phyloP scores from a whole-genome alignment of 2,797 vertebrate genomes.

The Galaxias olidus region DNA sequence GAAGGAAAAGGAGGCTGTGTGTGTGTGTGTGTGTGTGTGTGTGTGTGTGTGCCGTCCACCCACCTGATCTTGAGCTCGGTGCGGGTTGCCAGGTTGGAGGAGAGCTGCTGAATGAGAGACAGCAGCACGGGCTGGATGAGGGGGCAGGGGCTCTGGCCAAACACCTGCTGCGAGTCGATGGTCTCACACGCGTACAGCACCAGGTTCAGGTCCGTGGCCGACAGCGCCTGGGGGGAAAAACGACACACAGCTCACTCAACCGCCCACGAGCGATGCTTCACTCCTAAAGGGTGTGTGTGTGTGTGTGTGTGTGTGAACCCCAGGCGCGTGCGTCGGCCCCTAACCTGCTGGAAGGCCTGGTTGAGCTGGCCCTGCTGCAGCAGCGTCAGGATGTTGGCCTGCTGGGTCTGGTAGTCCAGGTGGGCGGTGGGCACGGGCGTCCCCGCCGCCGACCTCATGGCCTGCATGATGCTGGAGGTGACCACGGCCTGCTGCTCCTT shows the following conservation, averaged over 20 bases:
- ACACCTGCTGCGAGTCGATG: slow-evolving; percentile 94
- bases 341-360: slow-evolving; percentile 98
- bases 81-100: slow-evolving; percentile 91
- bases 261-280: no score
- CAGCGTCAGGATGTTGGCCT: slow-evolving; percentile 91
- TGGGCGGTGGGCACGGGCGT: slow-evolving; percentile 92
- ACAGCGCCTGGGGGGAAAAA: slow-evolving; percentile 78
- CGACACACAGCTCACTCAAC: no score
- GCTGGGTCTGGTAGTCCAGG: slow-evolving; percentile 94
- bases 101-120: slow-evolving; percentile 97
- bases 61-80: slow-evolving; percentile 97
- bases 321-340: slow-evolving; percentile 18
- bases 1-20: neutral
- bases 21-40: slow-evolving; percentile 2
- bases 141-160: slow-evolving; percentile 90
- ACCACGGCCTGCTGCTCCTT: slow-evolving; percentile 96
- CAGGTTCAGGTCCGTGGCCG: slow-evolving; percentile 94
- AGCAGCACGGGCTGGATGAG: slow-evolving; percentile 96
- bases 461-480: slow-evolving; percentile 97
- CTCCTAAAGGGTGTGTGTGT: neutral
- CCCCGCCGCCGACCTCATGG: slow-evolving; percentile 93
- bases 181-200: slow-evolving; percentile 97
- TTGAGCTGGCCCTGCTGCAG: slow-evolving; percentile 97
- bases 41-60: slow-evolving; percentile 55
- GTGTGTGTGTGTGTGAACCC: neutral